Conservation (phyloP, 2,888 invertebrate species). For the Hypena proboscidalis region DNA sequence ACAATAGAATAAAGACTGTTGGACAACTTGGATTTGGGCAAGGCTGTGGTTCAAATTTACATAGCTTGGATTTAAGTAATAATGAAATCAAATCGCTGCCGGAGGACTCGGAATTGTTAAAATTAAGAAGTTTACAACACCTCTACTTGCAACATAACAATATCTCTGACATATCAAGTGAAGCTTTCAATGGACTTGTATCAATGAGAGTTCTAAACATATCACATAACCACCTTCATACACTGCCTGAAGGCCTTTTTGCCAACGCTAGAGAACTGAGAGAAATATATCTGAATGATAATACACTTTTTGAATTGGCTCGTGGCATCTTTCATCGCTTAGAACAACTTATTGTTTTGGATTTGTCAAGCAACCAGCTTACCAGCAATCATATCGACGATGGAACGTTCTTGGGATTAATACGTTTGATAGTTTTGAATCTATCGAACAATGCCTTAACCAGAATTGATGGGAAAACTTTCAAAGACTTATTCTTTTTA, state of each 20-base stretch:
- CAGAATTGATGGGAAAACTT: slow-evolving; percentile 92
- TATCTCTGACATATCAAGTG: slow-evolving; percentile 91
- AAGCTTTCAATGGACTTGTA: slow-evolving; percentile 91
- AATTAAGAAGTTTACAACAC: slow-evolving; percentile 91
- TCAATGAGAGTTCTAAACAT: slow-evolving; percentile 93
- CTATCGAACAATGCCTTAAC: slow-evolving; percentile 94
- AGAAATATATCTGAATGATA: slow-evolving; percentile 94
- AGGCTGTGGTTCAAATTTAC: slow-evolving; percentile 89
- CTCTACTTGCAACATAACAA: slow-evolving; percentile 93
- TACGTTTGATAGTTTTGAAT: slow-evolving; percentile 93
- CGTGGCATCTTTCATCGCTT: slow-evolving; percentile 93
- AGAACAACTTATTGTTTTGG: slow-evolving; percentile 93
- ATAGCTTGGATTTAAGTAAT: slow-evolving; percentile 91
- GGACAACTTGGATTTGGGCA: slow-evolving; percentile 90
- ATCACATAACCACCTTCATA: slow-evolving; percentile 93
- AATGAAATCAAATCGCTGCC: slow-evolving; percentile 91
- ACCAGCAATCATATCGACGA: slow-evolving; percentile 94
- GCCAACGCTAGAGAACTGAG: slow-evolving; percentile 92
- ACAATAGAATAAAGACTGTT: slow-evolving; percentile 92
- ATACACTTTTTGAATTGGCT: slow-evolving; percentile 92
- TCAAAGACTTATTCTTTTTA: slow-evolving; percentile 94
- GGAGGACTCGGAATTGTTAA: slow-evolving; percentile 90
- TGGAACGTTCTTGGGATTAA: slow-evolving; percentile 93
- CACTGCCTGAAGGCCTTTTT: slow-evolving; percentile 93
- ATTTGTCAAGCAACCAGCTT: slow-evolving; percentile 93